Evolutionary conservation across 2,113 vertebrate species (phyloP).

Genomic region (Datnioides undecimradiatus): DNA sequence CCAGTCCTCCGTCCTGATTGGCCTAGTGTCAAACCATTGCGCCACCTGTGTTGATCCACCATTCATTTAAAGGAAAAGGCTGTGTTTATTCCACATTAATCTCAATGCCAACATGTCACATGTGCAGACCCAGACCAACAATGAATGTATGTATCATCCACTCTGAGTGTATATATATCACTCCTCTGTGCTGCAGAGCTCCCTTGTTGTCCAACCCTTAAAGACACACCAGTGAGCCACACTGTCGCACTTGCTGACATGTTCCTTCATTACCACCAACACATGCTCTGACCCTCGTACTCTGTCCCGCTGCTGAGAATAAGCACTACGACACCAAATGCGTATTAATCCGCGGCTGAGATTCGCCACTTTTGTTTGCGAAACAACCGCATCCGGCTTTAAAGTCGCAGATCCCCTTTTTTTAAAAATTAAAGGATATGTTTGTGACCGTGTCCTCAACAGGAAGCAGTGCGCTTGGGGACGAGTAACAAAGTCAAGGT

Average conservation of each 20-base stretch:
- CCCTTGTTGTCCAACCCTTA: not conserved
- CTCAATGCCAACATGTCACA: not conserved
- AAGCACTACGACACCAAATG: not conserved
- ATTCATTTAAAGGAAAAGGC: not conserved
- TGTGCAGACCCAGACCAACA: not conserved
- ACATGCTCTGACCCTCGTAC: not conserved
- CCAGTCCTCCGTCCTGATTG: too few species aligned
- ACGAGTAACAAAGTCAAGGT: not conserved
- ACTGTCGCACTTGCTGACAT: not conserved
- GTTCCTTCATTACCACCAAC: not conserved
- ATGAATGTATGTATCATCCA: not conserved
- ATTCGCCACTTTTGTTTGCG: not conserved
- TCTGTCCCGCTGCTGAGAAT: not conserved
- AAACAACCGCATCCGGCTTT: not conserved
- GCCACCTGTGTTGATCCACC: not conserved
- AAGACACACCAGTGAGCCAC: not conserved
- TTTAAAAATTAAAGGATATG: too few species aligned
- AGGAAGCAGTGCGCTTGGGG: not conserved
- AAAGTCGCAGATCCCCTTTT: too few species aligned
- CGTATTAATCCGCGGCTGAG: not conserved
- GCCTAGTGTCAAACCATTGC: not conserved
- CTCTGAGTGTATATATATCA: not conserved
- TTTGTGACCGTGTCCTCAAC: not conserved
- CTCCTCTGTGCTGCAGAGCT: not conserved
- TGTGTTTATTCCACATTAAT: not conserved